A percentile compares a stretch with the other conserved stretches of the same genome.
Evolutionary conservation across 35 echinoderm and acorn worm genomes (phyloP).

Genomic region (Anneissia japonica): DNA sequence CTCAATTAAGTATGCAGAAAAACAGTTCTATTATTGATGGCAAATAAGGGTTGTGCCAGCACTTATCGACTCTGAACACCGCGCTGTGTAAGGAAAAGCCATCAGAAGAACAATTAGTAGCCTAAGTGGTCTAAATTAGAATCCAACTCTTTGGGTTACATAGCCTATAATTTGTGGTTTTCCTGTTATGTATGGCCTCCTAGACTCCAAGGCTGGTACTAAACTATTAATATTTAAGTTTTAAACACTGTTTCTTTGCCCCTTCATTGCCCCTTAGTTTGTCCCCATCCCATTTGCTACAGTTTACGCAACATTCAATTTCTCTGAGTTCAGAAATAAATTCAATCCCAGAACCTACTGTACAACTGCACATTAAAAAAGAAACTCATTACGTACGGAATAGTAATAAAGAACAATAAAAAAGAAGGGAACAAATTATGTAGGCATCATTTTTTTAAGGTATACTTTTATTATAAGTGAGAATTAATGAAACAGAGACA

Average conservation of each 20-base stretch:
- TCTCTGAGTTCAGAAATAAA: too few relatives aligned
- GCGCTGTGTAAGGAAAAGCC: neutral
- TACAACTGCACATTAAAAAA: too few relatives aligned
- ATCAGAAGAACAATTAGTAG: neutral
- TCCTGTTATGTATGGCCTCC: neutral
- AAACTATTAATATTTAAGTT: neutral
- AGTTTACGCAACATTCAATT: too few relatives aligned
- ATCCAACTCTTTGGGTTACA: neutral
- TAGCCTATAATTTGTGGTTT: neutral
- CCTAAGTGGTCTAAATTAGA: neutral
- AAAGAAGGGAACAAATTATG: too few relatives aligned
- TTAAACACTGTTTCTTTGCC: neutral
- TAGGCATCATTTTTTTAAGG: too few relatives aligned
- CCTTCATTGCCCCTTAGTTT: too few relatives aligned
- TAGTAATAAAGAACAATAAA: too few relatives aligned
- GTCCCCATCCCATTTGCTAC: too few relatives aligned
- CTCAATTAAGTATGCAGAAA: neutral
- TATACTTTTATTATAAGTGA: too few relatives aligned
- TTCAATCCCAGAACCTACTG: too few relatives aligned
- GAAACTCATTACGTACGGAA: too few relatives aligned
- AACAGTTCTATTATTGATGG: neutral
- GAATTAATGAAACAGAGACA: too few relatives aligned
- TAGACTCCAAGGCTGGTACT: neutral
- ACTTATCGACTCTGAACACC: neutral
- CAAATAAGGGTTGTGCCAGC: neutral